Evolutionary conservation across 2,797 vertebrate species (phyloP).

Genomic region (Betta splendens): DNA sequence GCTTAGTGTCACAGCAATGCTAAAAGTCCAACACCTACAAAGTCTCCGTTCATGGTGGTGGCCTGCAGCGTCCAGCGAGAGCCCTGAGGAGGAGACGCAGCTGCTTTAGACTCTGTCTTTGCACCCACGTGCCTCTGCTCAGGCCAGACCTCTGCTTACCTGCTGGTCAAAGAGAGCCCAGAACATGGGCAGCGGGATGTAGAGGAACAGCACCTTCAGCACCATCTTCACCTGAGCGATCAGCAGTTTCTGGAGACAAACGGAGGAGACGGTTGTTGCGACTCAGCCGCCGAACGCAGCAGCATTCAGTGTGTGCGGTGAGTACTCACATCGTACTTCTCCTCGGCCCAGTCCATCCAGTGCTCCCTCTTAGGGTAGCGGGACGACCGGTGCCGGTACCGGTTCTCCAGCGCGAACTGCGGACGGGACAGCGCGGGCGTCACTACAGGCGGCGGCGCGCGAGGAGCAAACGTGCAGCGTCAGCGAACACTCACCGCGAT

Average conservation of each 20-base stretch:
- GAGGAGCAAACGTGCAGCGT: no score
- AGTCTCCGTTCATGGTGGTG: conserved; percentile 88
- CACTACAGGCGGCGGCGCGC: not conserved
- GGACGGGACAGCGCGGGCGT: not conserved
- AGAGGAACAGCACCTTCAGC: conserved; percentile 92
- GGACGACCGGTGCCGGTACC: conserved; percentile 82
- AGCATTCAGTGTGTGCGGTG: not conserved
- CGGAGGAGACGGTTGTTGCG: not conserved
- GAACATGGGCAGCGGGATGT: conserved; percentile 97
- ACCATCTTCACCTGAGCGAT: conserved; percentile 94
- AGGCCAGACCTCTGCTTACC: conserved; percentile 70
- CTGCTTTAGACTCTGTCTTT: conserved; percentile 2
- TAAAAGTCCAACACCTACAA: conserved; percentile 82
- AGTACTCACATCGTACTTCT: conserved; percentile 87
- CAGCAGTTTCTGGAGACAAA: conserved; percentile 84
- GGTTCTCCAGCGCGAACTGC: conserved; percentile 90
- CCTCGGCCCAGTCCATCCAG: conserved; percentile 96
- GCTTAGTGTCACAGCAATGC: not conserved
- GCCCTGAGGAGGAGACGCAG: conserved; percentile 78
- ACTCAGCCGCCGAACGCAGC: not conserved
- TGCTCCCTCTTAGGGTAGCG: conserved; percentile 84
- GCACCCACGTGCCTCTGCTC: not conserved
- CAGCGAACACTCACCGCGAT: conserved; percentile 81
- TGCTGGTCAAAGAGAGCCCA: conserved; percentile 98
- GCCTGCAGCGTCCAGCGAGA: conserved; percentile 99